Percentiles rank a stretch among this genome's conserved stretches.
phyloP scores from a whole-genome alignment of 2,113 vertebrate species.

The Bubalus kerabau region DNA sequence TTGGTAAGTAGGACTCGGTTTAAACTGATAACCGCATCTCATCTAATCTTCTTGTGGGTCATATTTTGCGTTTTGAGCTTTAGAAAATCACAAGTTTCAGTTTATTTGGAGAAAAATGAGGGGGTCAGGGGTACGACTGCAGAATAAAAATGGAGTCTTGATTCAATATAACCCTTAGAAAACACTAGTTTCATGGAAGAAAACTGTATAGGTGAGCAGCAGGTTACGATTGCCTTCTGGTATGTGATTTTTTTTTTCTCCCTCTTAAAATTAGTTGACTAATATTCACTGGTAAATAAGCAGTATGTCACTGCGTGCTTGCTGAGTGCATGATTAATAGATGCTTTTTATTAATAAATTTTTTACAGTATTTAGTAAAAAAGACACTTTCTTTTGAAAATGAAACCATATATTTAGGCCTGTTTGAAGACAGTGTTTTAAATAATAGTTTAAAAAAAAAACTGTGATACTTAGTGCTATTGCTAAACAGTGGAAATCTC shows the following conservation, averaged over 20 bases:
- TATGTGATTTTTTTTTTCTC: not conserved
- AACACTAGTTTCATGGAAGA: not conserved
- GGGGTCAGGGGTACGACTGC: not conserved
- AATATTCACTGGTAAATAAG: not conserved
- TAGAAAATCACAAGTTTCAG: not conserved
- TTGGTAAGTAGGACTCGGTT: not conserved
- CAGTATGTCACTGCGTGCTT: not conserved
- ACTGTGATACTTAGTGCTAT: not conserved
- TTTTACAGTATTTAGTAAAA: not conserved
- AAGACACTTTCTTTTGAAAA: not conserved
- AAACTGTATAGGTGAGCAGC: not conserved
- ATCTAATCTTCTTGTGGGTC: not conserved
- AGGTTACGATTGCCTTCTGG: not conserved
- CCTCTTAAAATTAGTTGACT: not conserved
- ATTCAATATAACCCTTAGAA: not conserved
- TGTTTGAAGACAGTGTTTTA: not conserved
- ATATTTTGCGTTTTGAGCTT: conserved; percentile 3
- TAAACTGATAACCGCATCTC: not conserved
- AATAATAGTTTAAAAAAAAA: not conserved
- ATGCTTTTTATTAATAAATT: not conserved
- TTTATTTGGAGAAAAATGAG: not conserved
- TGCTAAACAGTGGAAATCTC: not conserved
- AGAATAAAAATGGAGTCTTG: conserved; percentile 11
- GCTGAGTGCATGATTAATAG: not conserved
- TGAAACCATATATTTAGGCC: not conserved